Base-by-base conservation (phyloP, 1,140 invertebrate genomes). In the Neotoxoptera formosana region DNA sequence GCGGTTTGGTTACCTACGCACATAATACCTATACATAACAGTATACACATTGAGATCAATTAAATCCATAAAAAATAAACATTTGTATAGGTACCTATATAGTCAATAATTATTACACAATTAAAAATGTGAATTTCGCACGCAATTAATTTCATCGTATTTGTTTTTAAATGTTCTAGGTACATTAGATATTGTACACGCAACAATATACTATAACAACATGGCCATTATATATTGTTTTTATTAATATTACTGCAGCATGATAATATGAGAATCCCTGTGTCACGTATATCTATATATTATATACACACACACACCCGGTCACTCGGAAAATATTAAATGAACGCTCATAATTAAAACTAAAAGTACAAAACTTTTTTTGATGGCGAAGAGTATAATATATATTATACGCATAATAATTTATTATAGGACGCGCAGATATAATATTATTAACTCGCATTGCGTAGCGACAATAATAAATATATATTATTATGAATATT, bases 281-380 rank as follows among this genome's bases (percentile, higher is more conserved):
- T n/a, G 45, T n/a, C 47, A 9, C 21, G 30, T 14, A 87, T 2
- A 4, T 41, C 41, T 41, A 41, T 41, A 41, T 41, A 41, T 41
- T 41, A 41, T 41, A 41, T 41, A 41, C 4, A 41, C 4, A 41
- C 4, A 41, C n/a, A 2, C 4, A 76, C 14, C n/a, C 11, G 21
- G 84, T 87, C 45, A 47, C 9, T 47, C 23, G 3, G 21, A 7
- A 41, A 4, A 56, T 53, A 56, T 76, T 76, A 89, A 89, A 56
- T 23, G 45, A 90, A 90, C 25, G 14, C 14, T 25, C 51, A 34
- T 41, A 90, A 90, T 60, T 90, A 60, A 90, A 53, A 60, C 88
- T 90, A 30, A 90, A 90, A 60, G 34, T 60, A 90, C 41, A 56
- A 90, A 41, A 60, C 34, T 56, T 90, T 60, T 41, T 90, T n/a